Percentiles rank a stretch among this genome's conserved stretches.
These are phyloP conservation scores for Hirudo medicinalis DNA, from an alignment of 1,140 invertebrate genomes.

Conservation along the genomic window DNA sequence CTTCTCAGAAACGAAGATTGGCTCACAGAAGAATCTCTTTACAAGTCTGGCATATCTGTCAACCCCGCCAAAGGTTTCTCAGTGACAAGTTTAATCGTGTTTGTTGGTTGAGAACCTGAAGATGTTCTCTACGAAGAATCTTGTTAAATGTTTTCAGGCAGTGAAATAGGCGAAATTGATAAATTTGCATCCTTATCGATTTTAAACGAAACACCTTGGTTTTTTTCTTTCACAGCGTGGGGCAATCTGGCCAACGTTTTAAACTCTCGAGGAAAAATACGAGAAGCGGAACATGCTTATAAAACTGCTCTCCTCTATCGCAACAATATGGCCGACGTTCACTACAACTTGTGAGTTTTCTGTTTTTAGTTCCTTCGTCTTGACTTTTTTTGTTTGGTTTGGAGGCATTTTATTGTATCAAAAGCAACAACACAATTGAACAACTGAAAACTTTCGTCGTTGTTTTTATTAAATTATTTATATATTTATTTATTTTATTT, in stretches of 20 bases:
- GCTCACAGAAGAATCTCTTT: slow-evolving; percentile 80
- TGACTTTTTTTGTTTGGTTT: not conserved
- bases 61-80: slow-evolving; percentile 98
- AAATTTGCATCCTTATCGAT: no score
- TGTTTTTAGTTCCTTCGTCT: not conserved
- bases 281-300: slow-evolving; percentile 87
- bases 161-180: no score
- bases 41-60: slow-evolving; percentile 71
- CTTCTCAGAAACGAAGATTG: slow-evolving; percentile 73
- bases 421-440: no score
- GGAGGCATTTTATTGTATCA: not conserved
- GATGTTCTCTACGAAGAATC: no score
- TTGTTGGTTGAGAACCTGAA: no score
- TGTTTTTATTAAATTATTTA: no score
- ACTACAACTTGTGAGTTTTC: slow-evolving; percentile 91
- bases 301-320: slow-evolving; percentile 82
- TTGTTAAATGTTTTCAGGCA: no score
- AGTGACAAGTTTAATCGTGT: slow-evolving; percentile 31
- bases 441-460: no score
- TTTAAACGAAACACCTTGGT: not conserved
- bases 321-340: slow-evolving; percentile 89
- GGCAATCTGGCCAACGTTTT: slow-evolving; percentile 44
- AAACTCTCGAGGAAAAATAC: slow-evolving; percentile 56
- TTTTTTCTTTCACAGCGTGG: slow-evolving; percentile 52
- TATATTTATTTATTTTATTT: no score